Conservation (phyloP, 2,113 vertebrate genomes). For the Eubucco bourcierii region DNA sequence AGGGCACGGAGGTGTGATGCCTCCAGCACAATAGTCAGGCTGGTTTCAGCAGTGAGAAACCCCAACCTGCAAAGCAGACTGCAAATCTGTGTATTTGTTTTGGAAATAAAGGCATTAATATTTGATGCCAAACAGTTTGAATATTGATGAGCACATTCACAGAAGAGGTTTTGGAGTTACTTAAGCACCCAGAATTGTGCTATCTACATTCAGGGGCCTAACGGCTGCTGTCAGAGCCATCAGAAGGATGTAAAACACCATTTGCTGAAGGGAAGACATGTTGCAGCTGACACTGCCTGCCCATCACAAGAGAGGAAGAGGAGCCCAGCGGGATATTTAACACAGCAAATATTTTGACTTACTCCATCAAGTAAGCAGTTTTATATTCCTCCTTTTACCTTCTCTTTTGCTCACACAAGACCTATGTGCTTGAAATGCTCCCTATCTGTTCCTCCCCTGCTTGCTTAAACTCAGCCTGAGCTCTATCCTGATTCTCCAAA, state of each 20-base stretch:
- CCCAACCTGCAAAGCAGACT: background rate
- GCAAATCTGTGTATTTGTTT: slow-evolving; percentile 56
- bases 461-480: background rate
- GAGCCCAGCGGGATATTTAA: background rate
- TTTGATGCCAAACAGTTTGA: slow-evolving; percentile 26
- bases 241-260: background rate
- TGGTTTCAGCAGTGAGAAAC: background rate
- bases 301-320: background rate
- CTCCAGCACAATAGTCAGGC: background rate
- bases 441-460: background rate
- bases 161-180: slow-evolving; percentile 37
- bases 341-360: slow-evolving; percentile 3
- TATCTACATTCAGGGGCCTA: background rate
- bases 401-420: background rate
- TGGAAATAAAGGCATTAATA: slow-evolving; percentile 52
- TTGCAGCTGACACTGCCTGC: background rate
- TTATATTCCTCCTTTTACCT: background rate
- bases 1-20: background rate
- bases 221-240: slow-evolving; percentile 3
- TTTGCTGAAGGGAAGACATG: background rate
- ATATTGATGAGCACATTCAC: slow-evolving; percentile 8
- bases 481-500: background rate
- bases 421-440: background rate
- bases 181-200: slow-evolving; percentile 1
- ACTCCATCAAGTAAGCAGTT: background rate